phyloP scores from a whole-genome alignment of 2,888 invertebrate species.

The Ferdinandea cuprea region DNA sequence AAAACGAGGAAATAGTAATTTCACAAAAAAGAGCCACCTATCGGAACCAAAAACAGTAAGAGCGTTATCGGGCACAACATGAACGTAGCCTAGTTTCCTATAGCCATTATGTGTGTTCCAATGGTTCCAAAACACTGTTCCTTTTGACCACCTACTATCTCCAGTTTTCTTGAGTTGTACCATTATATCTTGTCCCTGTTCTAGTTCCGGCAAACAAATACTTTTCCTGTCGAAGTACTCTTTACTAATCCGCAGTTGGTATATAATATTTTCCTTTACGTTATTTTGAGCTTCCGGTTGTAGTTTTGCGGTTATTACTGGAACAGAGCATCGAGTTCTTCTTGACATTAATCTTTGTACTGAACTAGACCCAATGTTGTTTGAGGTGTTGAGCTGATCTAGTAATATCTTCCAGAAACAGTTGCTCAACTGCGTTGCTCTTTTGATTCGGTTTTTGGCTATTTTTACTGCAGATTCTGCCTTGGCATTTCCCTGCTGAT shows the following conservation, averaged over 20 bases:
- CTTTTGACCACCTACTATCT: too few relatives aligned
- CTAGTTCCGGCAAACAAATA: too few relatives aligned
- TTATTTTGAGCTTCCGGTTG: not conserved
- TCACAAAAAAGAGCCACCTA: too few relatives aligned
- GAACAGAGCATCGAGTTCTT: constrained; percentile 22
- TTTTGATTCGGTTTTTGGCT: constrained; percentile 6
- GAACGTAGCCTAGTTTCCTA: too few relatives aligned
- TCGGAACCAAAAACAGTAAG: too few relatives aligned
- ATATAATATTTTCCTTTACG: constrained; percentile 10
- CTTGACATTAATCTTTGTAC: constrained; percentile 10
- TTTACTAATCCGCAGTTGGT: not conserved
- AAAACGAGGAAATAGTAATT: too few relatives aligned
- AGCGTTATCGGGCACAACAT: too few relatives aligned
- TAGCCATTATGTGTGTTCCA: too few relatives aligned
- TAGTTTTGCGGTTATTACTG: constrained; percentile 3
- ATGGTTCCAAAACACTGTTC: too few relatives aligned
- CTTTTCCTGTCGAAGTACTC: too few relatives aligned
- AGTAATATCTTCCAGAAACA: constrained; percentile 25
- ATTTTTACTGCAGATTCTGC: constrained; percentile 19
- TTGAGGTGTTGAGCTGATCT: constrained; percentile 12
- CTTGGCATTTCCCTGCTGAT: constrained; percentile 29
- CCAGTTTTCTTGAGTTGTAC: too few relatives aligned
- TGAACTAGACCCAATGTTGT: constrained; percentile 13
- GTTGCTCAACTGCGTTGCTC: constrained; percentile 9
- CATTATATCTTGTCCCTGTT: too few relatives aligned